Evolutionary conservation across 2,113 vertebrate genomes (phyloP).

Genomic region (Protomyctophum bolini): DNA sequence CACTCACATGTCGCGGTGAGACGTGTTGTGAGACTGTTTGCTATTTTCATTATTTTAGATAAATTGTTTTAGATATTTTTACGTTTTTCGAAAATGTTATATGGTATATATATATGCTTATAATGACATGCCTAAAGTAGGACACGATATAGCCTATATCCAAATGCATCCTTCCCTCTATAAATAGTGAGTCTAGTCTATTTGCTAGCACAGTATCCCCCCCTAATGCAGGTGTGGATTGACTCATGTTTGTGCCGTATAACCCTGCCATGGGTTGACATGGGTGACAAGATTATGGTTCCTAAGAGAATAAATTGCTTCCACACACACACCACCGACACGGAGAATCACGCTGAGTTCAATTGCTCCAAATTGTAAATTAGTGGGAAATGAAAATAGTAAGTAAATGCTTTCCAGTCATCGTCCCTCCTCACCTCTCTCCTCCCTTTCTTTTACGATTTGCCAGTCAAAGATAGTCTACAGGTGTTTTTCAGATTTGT

Average conservation of each 20-base stretch:
- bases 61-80: too few species aligned
- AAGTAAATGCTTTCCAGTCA: constrained; percentile 27
- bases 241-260: background rate
- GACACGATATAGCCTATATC: too few species aligned
- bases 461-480: background rate
- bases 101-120: too few species aligned
- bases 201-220: background rate
- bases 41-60: too few species aligned
- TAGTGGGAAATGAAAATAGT: constrained; percentile 18
- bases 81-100: too few species aligned
- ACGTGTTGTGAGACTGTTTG: too few species aligned
- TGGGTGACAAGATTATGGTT: background rate
- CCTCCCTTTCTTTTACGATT: background rate
- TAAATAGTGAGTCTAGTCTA: too few species aligned
- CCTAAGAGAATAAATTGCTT: constrained; percentile 21
- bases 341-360: constrained; percentile 7
- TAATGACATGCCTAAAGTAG: too few species aligned
- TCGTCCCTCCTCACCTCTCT: background rate
- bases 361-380: constrained; percentile 28
- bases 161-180: too few species aligned
- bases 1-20: too few species aligned
- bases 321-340: constrained; percentile 5
- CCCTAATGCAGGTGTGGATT: background rate
- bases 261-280: background rate
- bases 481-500: constrained; percentile 20